Evolutionary conservation across 1,140 invertebrate species (phyloP), one percentile per base, ranked within the genome.

Genomic region (Eupristina koningsbergeri): DNA sequence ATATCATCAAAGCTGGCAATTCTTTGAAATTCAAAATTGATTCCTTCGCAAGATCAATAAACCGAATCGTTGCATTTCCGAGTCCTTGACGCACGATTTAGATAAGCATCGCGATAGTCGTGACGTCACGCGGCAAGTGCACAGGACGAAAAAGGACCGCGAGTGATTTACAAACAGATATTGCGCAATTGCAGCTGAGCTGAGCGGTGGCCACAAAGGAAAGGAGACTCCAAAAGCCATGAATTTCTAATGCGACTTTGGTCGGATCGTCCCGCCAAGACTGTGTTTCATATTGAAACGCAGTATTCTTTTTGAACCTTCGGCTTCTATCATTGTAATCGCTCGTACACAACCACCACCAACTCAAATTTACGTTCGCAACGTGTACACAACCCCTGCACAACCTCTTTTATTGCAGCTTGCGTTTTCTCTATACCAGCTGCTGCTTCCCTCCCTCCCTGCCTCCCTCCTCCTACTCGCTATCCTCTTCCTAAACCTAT

Each of bases 161-260:
- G 53, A 58, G 26, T 26, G 53, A 58, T 58, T 58, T 58, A 22
- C 53, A 58, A 58, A 9, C 53, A 9, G 53, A 58, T 13, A 17
- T 45, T 13, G 45, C 19, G 41, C 41, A 53, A 50, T 76, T 29
- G 78, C 31, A n/a, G 63, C 53, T 64, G 39, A 41, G 36, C 41
- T 74, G 39, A 29, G 26, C 41, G 19, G 47, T 53, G 58, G 39
- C 64, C 11, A 8, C 2, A 26, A 61, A 31, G 2, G 73, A 31
- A 67, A 22, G 53, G 61, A 41, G 34, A 17, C 71, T 85, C 61
- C 47, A 67, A 76, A 76, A 75, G 73, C 76, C 71, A 85, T 85
- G 80, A 85, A 85, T 85, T 85, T 64, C 74, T 85, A 85, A 79
- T 85, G 74, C 74, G 75, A 79, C 71, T 79, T 67, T 74, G n/a